These are phyloP conservation scores for Isaurus tuberculatus DNA, from an alignment of 92 coral and sea anemone species.

Conservation along the genomic window DNA sequence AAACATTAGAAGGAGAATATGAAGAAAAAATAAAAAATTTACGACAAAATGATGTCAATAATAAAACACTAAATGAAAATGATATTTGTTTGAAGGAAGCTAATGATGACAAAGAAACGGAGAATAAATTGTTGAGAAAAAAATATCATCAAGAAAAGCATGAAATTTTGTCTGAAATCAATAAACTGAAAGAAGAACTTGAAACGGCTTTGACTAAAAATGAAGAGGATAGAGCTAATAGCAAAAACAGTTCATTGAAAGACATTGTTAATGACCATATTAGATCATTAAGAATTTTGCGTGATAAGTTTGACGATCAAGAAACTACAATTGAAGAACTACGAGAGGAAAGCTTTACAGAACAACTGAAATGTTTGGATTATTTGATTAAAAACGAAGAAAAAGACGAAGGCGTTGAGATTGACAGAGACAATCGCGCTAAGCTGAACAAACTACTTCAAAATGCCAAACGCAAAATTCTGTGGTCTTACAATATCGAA, in stretches of 20 bases:
- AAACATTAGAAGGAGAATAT: constrained; percentile 53
- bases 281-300: not conserved
- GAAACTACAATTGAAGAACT: constrained; percentile 26
- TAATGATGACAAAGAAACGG: constrained; percentile 9
- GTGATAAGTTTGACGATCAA: constrained; percentile 24
- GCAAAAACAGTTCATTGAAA: not conserved
- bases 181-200: not conserved
- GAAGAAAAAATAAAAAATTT: constrained; percentile 54
- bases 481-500: constrained; percentile 34
- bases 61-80: constrained; percentile 44
- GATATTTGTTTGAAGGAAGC: not conserved
- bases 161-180: constrained; percentile 3
- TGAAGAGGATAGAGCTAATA: not conserved
- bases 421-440: not conserved
- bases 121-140: not conserved
- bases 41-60: constrained; percentile 59
- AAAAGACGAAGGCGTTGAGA: not conserved
- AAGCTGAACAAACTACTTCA: constrained; percentile 9
- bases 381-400: not conserved
- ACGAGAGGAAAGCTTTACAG: not conserved
- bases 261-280: not conserved
- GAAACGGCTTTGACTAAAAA: not conserved
- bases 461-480: constrained; percentile 2
- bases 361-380: constrained; percentile 29
- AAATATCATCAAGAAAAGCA: not conserved